Evolutionary conservation across 2,113 vertebrate genomes (phyloP).

Genomic region (Steatornis caripensis): DNA sequence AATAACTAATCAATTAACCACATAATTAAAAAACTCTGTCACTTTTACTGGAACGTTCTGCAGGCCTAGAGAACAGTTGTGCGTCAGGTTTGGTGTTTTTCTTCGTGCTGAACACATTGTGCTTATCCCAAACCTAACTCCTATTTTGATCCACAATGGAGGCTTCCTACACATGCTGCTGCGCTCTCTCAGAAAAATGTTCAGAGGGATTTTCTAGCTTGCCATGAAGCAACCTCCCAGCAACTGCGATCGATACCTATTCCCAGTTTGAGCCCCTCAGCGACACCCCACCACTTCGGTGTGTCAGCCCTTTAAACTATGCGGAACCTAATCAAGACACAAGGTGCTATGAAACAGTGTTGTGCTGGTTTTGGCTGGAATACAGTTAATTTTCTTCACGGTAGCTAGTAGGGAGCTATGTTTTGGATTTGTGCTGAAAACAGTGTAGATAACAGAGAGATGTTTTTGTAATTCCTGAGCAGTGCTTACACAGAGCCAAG

Average conservation of each 20-base stretch:
- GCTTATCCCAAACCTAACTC: neutral
- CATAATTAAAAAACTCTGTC: neutral
- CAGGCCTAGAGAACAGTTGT: neutral
- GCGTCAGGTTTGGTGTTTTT: rapidly evolving
- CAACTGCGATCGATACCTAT: neutral
- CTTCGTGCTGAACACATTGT: neutral
- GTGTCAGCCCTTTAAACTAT: neutral
- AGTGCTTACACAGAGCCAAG: no score
- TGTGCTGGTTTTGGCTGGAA: neutral
- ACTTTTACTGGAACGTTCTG: neutral
- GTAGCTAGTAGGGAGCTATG: neutral
- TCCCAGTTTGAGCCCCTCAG: neutral
- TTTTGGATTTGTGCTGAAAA: neutral
- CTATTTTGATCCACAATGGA: neutral
- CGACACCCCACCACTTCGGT: neutral
- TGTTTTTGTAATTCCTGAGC: neutral
- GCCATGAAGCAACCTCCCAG: neutral
- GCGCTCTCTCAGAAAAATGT: neutral
- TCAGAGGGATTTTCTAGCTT: neutral
- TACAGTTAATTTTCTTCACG: neutral
- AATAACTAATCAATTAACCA: neutral
- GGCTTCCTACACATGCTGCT: rapidly evolving
- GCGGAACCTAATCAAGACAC: neutral
- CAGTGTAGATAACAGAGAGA: no score
- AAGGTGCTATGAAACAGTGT: neutral